A percentile compares a stretch with the other conserved stretches of the same genome.
These are phyloP conservation scores for Drosophila pegasa DNA, from an alignment of 2,888 invertebrate genomes.

Conservation along the genomic window DNA sequence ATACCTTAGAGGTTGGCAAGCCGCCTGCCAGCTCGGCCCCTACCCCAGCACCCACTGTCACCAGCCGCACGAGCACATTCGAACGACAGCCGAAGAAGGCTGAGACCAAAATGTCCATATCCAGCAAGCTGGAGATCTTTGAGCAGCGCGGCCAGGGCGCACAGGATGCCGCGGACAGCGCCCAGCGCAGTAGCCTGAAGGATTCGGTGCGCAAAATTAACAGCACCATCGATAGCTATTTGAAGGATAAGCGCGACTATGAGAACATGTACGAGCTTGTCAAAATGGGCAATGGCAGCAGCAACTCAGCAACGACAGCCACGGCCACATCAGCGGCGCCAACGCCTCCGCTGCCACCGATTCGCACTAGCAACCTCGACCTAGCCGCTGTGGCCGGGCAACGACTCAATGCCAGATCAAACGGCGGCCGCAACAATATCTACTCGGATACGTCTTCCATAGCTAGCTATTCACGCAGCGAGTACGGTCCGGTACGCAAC, in stretches of 20 bases:
- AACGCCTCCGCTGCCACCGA: slow-evolving; percentile 81
- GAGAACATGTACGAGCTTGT: slow-evolving; percentile 83
- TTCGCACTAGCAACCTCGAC: slow-evolving; percentile 73
- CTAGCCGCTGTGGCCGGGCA: slow-evolving; percentile 63
- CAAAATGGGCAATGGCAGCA: slow-evolving; percentile 67
- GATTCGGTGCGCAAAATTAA: slow-evolving; percentile 85
- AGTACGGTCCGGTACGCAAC: slow-evolving; percentile 82
- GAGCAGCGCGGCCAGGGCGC: slow-evolving; percentile 69
- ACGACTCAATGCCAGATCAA: slow-evolving; percentile 53
- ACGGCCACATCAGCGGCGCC: slow-evolving; percentile 27
- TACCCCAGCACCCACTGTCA: slow-evolving; percentile 22
- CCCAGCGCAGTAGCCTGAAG: slow-evolving; percentile 82
- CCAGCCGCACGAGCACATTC: slow-evolving; percentile 82
- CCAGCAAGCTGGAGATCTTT: slow-evolving; percentile 83
- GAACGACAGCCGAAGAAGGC: slow-evolving; percentile 81
- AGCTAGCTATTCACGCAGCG: slow-evolving; percentile 83
- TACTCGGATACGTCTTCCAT: slow-evolving; percentile 81
- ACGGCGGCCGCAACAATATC: slow-evolving; percentile 67
- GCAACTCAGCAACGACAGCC: slow-evolving; percentile 22
- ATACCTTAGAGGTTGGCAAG: slow-evolving; percentile 41
- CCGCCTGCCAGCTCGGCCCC: slow-evolving; percentile 16
- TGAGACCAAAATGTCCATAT: slow-evolving; percentile 78
- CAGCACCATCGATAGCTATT: slow-evolving; percentile 84
- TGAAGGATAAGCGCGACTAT: slow-evolving; percentile 84
- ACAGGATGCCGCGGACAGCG: slow-evolving; percentile 47